These are phyloP conservation scores for Harpegnathos saltator DNA, from an alignment of 1,140 invertebrate genomes.

Conservation along the genomic window DNA sequence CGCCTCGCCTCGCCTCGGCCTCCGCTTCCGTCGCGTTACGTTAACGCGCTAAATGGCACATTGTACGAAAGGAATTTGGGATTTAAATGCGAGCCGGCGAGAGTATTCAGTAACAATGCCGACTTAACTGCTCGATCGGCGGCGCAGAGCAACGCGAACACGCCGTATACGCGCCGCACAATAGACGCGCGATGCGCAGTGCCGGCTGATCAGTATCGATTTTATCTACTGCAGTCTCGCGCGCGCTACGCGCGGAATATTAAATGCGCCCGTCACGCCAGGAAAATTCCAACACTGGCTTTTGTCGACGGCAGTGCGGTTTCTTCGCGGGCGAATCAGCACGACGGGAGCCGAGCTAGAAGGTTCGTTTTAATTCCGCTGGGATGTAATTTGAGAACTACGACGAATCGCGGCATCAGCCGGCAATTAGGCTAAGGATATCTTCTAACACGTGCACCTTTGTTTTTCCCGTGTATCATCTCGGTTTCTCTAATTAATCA, in stretches of 20 bases:
- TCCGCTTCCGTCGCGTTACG: background rate
- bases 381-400: too few species aligned
- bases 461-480: too few species aligned
- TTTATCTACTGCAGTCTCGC: conserved; percentile 21
- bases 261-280: background rate
- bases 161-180: background rate
- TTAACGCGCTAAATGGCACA: conserved; percentile 48
- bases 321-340: background rate
- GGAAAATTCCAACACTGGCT: conserved; percentile 25
- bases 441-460: too few species aligned
- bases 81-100: conserved; percentile 21
- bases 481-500: too few species aligned
- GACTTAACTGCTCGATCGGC: conserved; percentile 16
- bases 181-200: background rate
- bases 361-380: background rate
- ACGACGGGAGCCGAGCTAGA: background rate
- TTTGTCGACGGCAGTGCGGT: conserved; percentile 13
- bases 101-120: background rate
- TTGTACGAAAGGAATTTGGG: background rate
- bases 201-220: conserved; percentile 32
- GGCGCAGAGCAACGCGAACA: background rate
- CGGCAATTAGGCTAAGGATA: too few species aligned
- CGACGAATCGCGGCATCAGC: too few species aligned
- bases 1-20: background rate
- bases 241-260: too few species aligned